A percentile compares a stretch with the other conserved stretches of the same genome.
phyloP scores from a whole-genome alignment of 2,113 vertebrate genomes.

The Indicator indicator region DNA sequence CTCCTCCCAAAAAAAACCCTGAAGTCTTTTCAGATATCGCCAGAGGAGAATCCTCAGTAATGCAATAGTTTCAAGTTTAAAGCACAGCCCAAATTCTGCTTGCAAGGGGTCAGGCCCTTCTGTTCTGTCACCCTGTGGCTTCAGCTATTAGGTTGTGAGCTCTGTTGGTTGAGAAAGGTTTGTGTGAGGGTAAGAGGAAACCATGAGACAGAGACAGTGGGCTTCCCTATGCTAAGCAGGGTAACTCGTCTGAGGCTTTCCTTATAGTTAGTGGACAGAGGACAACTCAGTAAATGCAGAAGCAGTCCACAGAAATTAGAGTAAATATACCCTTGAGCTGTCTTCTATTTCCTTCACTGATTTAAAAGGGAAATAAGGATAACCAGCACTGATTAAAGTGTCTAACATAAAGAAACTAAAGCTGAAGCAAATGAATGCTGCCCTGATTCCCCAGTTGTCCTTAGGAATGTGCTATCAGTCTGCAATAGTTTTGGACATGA shows the following conservation, averaged over 20 bases:
- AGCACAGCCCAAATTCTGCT: neutral
- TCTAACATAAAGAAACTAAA: neutral
- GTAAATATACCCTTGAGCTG: neutral
- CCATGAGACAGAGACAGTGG: neutral
- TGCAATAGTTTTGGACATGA: neutral
- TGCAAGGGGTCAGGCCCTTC: neutral
- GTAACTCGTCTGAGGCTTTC: neutral
- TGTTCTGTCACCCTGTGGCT: neutral
- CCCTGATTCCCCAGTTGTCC: neutral
- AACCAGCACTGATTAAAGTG: neutral
- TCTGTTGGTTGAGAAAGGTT: neutral
- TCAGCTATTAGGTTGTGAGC: neutral
- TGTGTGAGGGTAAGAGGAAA: neutral
- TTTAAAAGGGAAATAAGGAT: neutral
- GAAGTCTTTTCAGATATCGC: neutral
- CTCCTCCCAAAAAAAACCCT: neutral
- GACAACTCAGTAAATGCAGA: neutral
- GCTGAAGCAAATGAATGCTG: neutral
- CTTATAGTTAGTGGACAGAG: neutral
- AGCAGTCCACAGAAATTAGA: neutral
- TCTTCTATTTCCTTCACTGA: neutral
- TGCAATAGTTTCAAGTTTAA: neutral
- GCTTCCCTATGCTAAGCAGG: neutral
- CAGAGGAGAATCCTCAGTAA: neutral
- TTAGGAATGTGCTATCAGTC: neutral